Evolutionary conservation across 2,113 vertebrate species (phyloP).

Genomic region (Panthera leo): DNA sequence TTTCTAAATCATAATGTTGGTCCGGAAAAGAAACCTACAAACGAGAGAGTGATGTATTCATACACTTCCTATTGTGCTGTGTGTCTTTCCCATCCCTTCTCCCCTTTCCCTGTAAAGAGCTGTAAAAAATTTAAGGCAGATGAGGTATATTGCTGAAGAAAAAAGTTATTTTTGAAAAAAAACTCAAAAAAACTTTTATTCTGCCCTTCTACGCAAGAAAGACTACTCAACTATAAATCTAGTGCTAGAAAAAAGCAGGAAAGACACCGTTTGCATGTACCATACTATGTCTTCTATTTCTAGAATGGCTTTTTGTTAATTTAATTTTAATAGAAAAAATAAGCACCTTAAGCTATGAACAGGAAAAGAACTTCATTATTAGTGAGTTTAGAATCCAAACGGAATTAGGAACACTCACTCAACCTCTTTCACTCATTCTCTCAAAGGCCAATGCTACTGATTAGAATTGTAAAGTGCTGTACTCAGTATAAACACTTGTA

Average conservation of each 20-base stretch:
- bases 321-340: conserved; percentile 84
- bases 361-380: conserved; percentile 83
- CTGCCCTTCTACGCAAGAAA: conserved; percentile 84
- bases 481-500: conserved; percentile 88
- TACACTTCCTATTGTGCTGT: conserved; percentile 83
- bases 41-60: conserved; percentile 65
- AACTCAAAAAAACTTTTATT: conserved; percentile 77
- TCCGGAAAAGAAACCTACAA: conserved; percentile 70
- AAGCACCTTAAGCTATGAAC: conserved; percentile 83
- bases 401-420: conserved; percentile 84
- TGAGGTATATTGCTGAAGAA: conserved; percentile 87
- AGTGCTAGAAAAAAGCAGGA: conserved; percentile 83
- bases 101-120: conserved; percentile 85
- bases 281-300: conserved; percentile 78
- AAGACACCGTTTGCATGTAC: conserved; percentile 80
- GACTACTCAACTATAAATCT: conserved; percentile 85
- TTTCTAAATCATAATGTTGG: conserved; percentile 76
- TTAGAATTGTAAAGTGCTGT: conserved; percentile 87
- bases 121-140: conserved; percentile 88
- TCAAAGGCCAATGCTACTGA: conserved; percentile 86
- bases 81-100: conserved; percentile 84
- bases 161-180: conserved; percentile 82
- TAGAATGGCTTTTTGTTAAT: conserved; percentile 82
- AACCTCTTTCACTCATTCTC: conserved; percentile 82
- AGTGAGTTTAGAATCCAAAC: conserved; percentile 83